Evolutionary conservation across 1,140 invertebrate genomes (phyloP).

Genomic region (Nasonia vitripennis): DNA sequence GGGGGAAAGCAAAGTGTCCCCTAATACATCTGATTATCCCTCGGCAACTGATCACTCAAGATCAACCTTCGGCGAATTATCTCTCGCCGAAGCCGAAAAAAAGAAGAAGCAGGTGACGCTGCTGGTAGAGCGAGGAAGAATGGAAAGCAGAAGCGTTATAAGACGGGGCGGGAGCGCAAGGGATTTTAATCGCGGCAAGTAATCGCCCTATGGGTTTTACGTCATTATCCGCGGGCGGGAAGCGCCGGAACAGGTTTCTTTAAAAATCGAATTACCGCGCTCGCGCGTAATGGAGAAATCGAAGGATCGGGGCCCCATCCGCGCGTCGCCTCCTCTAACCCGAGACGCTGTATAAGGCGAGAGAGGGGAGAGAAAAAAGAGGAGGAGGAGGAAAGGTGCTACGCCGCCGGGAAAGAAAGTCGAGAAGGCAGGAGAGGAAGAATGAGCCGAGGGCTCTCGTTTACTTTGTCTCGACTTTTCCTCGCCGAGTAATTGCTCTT

Average conservation of each 20-base stretch:
- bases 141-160: not conserved
- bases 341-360: not conserved
- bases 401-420: not conserved
- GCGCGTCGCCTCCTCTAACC: not conserved
- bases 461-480: slow-evolving; percentile 51
- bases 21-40: slow-evolving; percentile 26
- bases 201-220: slow-evolving; percentile 32
- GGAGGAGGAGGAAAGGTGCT: slow-evolving; percentile 4
- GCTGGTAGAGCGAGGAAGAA: not conserved
- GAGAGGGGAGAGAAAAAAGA: not conserved
- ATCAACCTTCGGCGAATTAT: slow-evolving; percentile 23
- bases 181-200: slow-evolving; percentile 25
- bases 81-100: not conserved
- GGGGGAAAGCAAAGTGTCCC: not conserved
- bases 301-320: slow-evolving; percentile 18
- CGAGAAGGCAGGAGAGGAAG: slow-evolving; percentile 28
- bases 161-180: not conserved
- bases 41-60: slow-evolving; percentile 22
- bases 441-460: slow-evolving; percentile 25
- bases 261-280: slow-evolving; percentile 57
- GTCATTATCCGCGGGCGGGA: slow-evolving; percentile 45
- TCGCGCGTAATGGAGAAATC: slow-evolving; percentile 44
- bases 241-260: slow-evolving; percentile 34
- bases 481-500: slow-evolving; percentile 51
- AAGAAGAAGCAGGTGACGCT: not conserved